Evolutionary conservation across 2,113 vertebrate genomes (phyloP).

Genomic region (Pelusios castaneus): DNA sequence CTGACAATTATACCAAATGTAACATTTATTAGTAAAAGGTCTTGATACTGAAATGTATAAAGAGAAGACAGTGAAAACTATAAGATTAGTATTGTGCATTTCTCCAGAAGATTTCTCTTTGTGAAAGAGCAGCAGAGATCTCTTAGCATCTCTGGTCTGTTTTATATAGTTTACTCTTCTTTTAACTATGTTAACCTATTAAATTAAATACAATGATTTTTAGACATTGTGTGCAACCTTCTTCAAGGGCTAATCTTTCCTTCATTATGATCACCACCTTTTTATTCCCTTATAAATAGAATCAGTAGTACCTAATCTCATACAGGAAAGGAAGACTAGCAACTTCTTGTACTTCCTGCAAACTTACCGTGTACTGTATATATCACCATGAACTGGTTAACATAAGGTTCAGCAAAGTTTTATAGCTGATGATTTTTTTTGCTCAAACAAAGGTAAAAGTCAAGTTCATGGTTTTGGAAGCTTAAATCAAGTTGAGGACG

Average conservation of each 20-base stretch:
- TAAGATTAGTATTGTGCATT: background rate
- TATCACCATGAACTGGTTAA: background rate
- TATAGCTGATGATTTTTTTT: background rate
- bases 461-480: background rate
- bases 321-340: rapidly evolving
- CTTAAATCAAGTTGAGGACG: background rate
- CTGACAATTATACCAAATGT: background rate
- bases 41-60: background rate
- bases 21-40: background rate
- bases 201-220: background rate
- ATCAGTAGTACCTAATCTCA: background rate
- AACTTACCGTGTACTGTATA: background rate
- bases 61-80: background rate
- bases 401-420: background rate
- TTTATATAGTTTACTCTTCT: background rate
- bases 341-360: background rate
- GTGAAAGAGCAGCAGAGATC: background rate
- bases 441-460: background rate
- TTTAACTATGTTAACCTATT: background rate
- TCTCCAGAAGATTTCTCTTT: background rate
- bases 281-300: background rate
- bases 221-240: background rate
- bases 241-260: background rate
- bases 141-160: background rate
- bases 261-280: background rate